These are phyloP conservation scores for Meriones psammophilus DNA, from an alignment of 2,797 vertebrate species.

Conservation along the genomic window DNA sequence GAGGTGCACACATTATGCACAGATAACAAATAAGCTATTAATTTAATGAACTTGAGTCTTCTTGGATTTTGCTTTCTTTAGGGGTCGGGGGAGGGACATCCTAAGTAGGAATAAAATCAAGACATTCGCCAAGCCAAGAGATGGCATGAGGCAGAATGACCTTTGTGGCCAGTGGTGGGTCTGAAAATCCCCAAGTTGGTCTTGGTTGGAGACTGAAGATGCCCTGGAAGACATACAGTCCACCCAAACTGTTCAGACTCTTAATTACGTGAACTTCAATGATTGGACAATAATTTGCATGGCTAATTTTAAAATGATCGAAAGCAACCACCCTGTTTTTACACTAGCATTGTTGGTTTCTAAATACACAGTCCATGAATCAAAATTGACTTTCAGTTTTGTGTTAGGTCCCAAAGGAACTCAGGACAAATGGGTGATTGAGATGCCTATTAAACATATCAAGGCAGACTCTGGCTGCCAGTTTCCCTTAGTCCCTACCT, in stretches of 20 bases:
- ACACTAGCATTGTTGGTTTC: not conserved
- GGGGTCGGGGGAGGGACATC: not conserved
- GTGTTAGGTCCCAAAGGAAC: not conserved
- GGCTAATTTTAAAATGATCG: constrained; percentile 24
- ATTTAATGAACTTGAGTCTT: not conserved
- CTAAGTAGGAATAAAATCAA: not conserved
- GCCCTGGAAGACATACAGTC: not conserved
- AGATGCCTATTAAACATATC: not conserved
- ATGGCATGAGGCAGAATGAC: not conserved
- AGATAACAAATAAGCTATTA: not conserved
- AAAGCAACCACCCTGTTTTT: not conserved
- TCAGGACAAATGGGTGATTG: not conserved
- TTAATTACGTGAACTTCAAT: not conserved
- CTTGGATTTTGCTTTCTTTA: not conserved
- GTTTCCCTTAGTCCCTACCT: not conserved
- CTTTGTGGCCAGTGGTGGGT: not conserved
- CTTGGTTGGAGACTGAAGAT: not conserved
- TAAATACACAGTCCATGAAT: constrained; percentile 20
- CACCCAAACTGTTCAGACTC: not conserved
- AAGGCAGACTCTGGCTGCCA: not conserved
- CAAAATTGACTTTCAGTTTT: not conserved
- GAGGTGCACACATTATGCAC: not conserved
- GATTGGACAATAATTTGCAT: not conserved
- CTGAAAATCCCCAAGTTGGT: not conserved
- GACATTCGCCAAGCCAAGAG: not conserved